A percentile compares a stretch with the other conserved stretches of the same genome.
These are phyloP conservation scores for Eremophila alpestris DNA, from an alignment of 2,797 vertebrate genomes.

Conservation along the genomic window DNA sequence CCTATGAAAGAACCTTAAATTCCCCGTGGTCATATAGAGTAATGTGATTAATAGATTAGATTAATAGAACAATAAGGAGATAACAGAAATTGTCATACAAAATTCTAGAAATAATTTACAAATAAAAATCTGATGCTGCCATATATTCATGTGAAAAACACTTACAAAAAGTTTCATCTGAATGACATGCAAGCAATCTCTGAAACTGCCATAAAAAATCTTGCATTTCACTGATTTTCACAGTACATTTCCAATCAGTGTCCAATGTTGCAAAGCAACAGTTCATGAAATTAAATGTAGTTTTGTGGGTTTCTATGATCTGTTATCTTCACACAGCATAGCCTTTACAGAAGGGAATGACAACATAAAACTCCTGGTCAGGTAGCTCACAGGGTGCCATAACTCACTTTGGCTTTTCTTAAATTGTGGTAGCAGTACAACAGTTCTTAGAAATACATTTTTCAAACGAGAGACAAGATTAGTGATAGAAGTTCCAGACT, in stretches of 20 bases:
- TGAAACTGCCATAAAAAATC: not conserved
- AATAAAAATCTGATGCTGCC: not conserved
- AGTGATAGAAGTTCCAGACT: not conserved
- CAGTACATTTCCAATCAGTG: not conserved
- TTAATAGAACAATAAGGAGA: not conserved
- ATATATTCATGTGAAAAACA: not conserved
- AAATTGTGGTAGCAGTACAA: not conserved
- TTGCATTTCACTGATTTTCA: not conserved
- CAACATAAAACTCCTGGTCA: conserved; percentile 17
- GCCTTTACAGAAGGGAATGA: not conserved
- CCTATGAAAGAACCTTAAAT: not conserved
- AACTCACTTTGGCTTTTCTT: conserved; percentile 17
- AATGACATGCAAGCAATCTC: not conserved
- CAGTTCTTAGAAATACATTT: not conserved
- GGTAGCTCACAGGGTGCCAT: conserved; percentile 8
- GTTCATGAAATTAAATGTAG: not conserved
- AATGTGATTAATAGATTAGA: not conserved
- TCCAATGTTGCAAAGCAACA: not conserved
- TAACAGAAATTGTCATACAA: not conserved
- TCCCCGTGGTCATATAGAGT: not conserved
- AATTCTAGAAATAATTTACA: not conserved
- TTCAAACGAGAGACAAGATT: conserved; percentile 21
- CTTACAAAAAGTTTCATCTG: not conserved
- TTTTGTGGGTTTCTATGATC: not conserved
- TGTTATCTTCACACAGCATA: not conserved